Conservation (phyloP, 2,888 invertebrate species). For the Drosophila peninsularis region DNA sequence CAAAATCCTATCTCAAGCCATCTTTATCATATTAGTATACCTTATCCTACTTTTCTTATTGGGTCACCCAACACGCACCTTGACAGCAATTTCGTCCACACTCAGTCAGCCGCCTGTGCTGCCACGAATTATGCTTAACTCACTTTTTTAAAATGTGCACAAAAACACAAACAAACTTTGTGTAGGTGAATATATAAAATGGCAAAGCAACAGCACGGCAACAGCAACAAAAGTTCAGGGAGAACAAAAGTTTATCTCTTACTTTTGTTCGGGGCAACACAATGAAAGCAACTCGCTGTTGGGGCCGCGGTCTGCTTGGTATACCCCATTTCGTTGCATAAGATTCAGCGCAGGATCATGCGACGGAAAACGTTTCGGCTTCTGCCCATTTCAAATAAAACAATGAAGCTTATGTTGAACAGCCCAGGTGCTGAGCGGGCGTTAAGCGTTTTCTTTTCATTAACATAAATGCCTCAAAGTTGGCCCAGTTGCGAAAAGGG, state of each 20-base stretch:
- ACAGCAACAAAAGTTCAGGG: constrained; percentile 67
- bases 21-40: neutral
- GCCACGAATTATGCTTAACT: constrained; percentile 64
- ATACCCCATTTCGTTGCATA: constrained; percentile 41
- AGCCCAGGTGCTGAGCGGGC: constrained; percentile 35
- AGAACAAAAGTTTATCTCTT: constrained; percentile 78
- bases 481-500: constrained; percentile 14
- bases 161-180: constrained; percentile 28
- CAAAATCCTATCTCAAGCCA: neutral
- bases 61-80: neutral
- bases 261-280: constrained; percentile 73
- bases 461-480: constrained; percentile 68
- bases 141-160: constrained; percentile 55
- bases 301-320: neutral
- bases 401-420: constrained; percentile 49
- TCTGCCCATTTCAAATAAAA: constrained; percentile 46
- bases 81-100: neutral
- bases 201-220: constrained; percentile 9
- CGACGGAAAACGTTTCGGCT: constrained; percentile 45
- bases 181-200: constrained; percentile 39
- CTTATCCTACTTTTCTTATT: neutral
- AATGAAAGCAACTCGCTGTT: constrained; percentile 20
- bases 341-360: constrained; percentile 52
- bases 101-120: constrained; percentile 1
- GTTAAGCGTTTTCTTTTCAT: constrained; percentile 73